Base-by-base conservation (phyloP, 2,888 invertebrate genomes). In the Drosophila nr. medialis region DNA sequence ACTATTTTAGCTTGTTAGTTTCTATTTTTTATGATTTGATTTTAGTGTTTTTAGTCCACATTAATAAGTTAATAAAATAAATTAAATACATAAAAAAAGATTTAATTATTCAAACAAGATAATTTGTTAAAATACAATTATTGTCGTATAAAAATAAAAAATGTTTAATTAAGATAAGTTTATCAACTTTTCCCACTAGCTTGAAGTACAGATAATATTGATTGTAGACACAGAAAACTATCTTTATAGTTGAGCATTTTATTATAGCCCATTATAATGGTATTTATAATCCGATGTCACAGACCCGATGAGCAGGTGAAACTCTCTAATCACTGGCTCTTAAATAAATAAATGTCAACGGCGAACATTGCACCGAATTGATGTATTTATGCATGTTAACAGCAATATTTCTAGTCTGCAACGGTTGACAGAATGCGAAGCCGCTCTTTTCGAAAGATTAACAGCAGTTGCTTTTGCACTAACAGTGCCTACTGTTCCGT, bases 301-400 rank as follows among this genome's bases (percentile, higher is more conserved):
- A 50, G 51, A 55, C 32, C 59, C 24, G 56, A 74, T 77, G 74
- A 70, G 67, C 40, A 32, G 15, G 15, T 27, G 32, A n/a, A n/a
- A 38, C 45, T 34, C 21, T 38, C 18, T 18, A 30, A 54, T 42
- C 30, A 21, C 24, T 49, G 61, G 32, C 77, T 81, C 74, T 81
- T 81, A 67, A 77, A 50, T 66, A 77, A 81, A 81, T 69, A 67
- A 72, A 75, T 59, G 54, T 40, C 42, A 63, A 50, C 29, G 29
- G 40, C 40, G 34, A 30, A 15, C 42, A 51, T 36, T 50, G 27
- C 34, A 59, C 27, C 15, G 45, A 15, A 45, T 45, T 42, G 51
- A 34, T 56, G 36, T 50, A 42, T 18, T 32, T n/a, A 40, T 38
- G 49, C 48, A 30, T 55, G 53, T 51, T 56, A 40, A 53, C 73